phyloP scores from a whole-genome alignment of 1,140 invertebrate genomes.

The Heliconius hermathena region DNA sequence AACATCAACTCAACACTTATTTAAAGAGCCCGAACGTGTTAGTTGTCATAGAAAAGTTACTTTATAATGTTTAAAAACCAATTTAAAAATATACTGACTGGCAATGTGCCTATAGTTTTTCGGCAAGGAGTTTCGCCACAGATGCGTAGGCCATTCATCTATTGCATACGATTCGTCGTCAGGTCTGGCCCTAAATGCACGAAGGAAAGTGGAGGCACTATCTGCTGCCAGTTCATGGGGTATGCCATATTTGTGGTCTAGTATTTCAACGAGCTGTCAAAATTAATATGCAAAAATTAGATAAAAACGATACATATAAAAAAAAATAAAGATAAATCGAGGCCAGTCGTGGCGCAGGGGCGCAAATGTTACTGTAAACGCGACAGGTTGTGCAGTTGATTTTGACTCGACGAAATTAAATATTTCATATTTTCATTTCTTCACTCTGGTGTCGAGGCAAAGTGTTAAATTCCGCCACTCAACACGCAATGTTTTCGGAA shows the following conservation, averaged over 20 bases:
- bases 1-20: slow-evolving; percentile 5
- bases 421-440: too few species aligned
- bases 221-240: slow-evolving; percentile 83
- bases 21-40: neutral
- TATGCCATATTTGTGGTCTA: slow-evolving; percentile 86
- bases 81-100: slow-evolving; percentile 74
- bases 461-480: too few species aligned
- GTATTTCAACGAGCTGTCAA: slow-evolving; percentile 86
- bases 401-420: too few species aligned
- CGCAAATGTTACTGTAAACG: too few species aligned
- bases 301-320: too few species aligned
- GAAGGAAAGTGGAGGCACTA: slow-evolving; percentile 86
- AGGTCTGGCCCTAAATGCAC: slow-evolving; percentile 89
- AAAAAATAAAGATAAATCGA: too few species aligned
- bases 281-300: slow-evolving; percentile 2
- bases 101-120: slow-evolving; percentile 87
- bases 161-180: slow-evolving; percentile 87
- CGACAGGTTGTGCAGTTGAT: too few species aligned
- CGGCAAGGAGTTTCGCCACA: slow-evolving; percentile 90
- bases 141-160: slow-evolving; percentile 87
- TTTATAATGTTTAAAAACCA: slow-evolving; percentile 21
- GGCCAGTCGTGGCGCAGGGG: too few species aligned
- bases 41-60: slow-evolving; percentile 15
- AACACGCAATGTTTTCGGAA: too few species aligned
- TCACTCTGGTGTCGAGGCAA: too few species aligned